Conservation (phyloP, 1,140 invertebrate genomes). For the Cephus cinctus region DNA sequence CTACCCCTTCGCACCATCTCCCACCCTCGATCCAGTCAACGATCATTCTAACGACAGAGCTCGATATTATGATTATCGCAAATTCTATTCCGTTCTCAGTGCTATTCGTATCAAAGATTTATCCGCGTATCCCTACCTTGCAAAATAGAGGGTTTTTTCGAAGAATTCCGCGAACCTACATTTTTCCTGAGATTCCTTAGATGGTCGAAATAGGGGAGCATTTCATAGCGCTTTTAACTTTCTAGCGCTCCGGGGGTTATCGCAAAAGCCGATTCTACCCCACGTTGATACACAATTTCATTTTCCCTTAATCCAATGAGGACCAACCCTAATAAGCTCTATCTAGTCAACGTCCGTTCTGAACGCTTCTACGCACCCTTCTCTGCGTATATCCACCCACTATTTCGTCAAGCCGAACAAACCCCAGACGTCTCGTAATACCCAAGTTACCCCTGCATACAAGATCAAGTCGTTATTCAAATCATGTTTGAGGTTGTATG, state of each 20-base stretch:
- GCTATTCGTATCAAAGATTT: too few relatives aligned
- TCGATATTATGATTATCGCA: background rate
- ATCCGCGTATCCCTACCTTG: too few relatives aligned
- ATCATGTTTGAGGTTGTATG: background rate
- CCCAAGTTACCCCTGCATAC: background rate
- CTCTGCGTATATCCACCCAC: background rate
- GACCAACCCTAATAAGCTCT: constrained; percentile 17
- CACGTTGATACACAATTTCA: constrained; percentile 21
- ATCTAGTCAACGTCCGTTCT: constrained; percentile 2
- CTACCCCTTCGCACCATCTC: too few relatives aligned
- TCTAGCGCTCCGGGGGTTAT: too few relatives aligned
- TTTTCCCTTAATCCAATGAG: constrained; percentile 17
- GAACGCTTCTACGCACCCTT: background rate
- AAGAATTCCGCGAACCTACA: too few relatives aligned
- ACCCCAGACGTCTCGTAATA: background rate
- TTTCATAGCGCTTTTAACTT: too few relatives aligned
- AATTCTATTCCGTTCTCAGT: too few relatives aligned
- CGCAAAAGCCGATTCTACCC: too few relatives aligned
- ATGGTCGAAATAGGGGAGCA: too few relatives aligned
- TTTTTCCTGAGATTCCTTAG: too few relatives aligned
- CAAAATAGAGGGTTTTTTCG: too few relatives aligned
- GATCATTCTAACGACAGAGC: background rate
- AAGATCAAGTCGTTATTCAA: background rate
- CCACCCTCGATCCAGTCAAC: background rate
- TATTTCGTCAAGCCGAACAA: background rate